Evolutionary conservation across 1,140 invertebrate genomes (phyloP).

Genomic region (Dysdera silvatica): DNA sequence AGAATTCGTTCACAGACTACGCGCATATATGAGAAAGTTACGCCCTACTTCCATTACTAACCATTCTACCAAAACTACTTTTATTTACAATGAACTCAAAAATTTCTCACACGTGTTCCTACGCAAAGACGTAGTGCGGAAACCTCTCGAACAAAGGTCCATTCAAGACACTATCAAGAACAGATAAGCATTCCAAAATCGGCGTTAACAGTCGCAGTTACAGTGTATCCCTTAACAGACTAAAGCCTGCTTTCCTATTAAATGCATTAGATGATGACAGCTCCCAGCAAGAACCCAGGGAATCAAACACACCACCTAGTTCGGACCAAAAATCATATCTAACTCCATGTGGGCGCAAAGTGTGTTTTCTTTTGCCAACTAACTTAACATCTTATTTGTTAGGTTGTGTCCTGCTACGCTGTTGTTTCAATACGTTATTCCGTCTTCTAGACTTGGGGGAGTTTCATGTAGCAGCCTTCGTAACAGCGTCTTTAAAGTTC

Average conservation of each 20-base stretch:
- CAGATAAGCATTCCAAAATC: neutral
- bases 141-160: neutral
- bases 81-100: neutral
- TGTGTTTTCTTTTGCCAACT: too few species aligned
- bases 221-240: neutral
- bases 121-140: neutral
- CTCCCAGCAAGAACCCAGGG: too few species aligned
- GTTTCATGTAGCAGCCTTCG: too few species aligned
- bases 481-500: too few species aligned
- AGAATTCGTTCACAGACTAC: neutral
- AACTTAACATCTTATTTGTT: too few species aligned
- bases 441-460: too few species aligned
- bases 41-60: neutral
- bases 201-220: neutral
- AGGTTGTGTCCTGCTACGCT: too few species aligned
- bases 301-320: too few species aligned
- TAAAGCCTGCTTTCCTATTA: conserved; percentile 9
- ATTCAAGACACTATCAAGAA: neutral
- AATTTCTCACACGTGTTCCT: neutral
- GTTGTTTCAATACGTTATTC: too few species aligned
- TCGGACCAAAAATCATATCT: too few species aligned
- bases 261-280: too few species aligned
- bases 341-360: too few species aligned
- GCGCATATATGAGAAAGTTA: neutral
- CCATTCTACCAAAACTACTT: neutral